phyloP scores from a whole-genome alignment of 37 sponge, comb jelly and placozoan genomes.

The Eunapius fragilis region DNA sequence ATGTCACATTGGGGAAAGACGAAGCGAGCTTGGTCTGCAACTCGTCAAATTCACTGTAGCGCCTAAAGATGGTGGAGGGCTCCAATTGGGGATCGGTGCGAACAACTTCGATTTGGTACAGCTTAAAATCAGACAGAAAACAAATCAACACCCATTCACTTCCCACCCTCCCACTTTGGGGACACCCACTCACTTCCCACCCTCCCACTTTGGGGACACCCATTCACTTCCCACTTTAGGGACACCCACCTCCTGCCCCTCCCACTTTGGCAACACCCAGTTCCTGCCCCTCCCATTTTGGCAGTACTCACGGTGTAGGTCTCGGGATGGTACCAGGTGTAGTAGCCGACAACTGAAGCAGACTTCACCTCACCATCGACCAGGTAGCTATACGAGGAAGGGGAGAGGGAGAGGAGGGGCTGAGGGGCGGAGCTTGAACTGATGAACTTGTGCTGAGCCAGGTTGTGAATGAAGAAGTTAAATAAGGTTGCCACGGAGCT shows the following conservation, averaged over 20 bases:
- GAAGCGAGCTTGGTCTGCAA: slow-evolving; percentile 69
- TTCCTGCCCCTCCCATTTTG: not conserved
- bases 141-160: too few relatives aligned
- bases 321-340: slow-evolving; percentile 77
- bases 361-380: slow-evolving; percentile 61
- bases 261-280: too few relatives aligned
- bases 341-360: slow-evolving; percentile 55
- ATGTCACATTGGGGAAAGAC: slow-evolving; percentile 35
- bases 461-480: slow-evolving; percentile 94
- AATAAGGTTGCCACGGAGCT: slow-evolving; percentile 74
- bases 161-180: too few relatives aligned
- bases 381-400: slow-evolving; percentile 49
- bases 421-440: slow-evolving; percentile 8
- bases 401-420: slow-evolving; percentile 51
- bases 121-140: too few relatives aligned
- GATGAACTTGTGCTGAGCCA: slow-evolving; percentile 80
- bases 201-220: too few relatives aligned
- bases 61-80: slow-evolving; percentile 52
- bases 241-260: too few relatives aligned
- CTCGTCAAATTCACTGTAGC: slow-evolving; percentile 90
- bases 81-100: slow-evolving; percentile 7
- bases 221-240: too few relatives aligned
- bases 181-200: too few relatives aligned
- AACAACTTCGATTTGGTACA: too few relatives aligned
- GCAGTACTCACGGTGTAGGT: slow-evolving; percentile 62